Conservation (phyloP, 1,140 invertebrate genomes). For the Ridgeia piscesae region DNA sequence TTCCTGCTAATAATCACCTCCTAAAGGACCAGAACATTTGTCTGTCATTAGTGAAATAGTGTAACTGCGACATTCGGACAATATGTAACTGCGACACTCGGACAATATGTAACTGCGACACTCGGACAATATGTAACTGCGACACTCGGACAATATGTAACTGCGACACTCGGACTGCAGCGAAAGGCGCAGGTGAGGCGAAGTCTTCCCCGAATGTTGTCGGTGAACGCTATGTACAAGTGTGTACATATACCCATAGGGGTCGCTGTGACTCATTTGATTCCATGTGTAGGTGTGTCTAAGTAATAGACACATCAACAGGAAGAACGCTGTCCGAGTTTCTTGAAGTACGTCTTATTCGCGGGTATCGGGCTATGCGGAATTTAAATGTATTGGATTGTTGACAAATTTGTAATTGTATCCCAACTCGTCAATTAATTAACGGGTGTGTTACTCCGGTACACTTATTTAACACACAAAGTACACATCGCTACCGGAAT, state of each 20-base stretch:
- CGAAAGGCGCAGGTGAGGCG: too few relatives aligned
- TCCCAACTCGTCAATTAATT: neutral
- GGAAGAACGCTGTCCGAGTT: neutral
- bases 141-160: too few relatives aligned
- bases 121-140: too few relatives aligned
- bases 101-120: too few relatives aligned
- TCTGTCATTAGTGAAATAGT: too few relatives aligned
- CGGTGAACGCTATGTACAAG: neutral
- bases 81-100: too few relatives aligned
- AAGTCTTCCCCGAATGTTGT: neutral
- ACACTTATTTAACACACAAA: neutral
- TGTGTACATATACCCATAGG: neutral
- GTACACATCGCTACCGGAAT: neutral
- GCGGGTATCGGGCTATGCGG: neutral
- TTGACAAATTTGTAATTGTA: neutral
- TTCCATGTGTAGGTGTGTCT: neutral
- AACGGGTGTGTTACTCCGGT: neutral
- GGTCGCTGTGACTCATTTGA: neutral
- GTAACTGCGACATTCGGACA: too few relatives aligned
- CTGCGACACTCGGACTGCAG: too few relatives aligned
- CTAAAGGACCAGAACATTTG: too few relatives aligned
- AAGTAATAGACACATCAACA: neutral
- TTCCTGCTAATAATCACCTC: too few relatives aligned
- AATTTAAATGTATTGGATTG: neutral
- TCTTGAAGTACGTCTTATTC: neutral